Evolutionary conservation across 2,888 invertebrate genomes (phyloP).

Genomic region (Anaspis maculata): DNA sequence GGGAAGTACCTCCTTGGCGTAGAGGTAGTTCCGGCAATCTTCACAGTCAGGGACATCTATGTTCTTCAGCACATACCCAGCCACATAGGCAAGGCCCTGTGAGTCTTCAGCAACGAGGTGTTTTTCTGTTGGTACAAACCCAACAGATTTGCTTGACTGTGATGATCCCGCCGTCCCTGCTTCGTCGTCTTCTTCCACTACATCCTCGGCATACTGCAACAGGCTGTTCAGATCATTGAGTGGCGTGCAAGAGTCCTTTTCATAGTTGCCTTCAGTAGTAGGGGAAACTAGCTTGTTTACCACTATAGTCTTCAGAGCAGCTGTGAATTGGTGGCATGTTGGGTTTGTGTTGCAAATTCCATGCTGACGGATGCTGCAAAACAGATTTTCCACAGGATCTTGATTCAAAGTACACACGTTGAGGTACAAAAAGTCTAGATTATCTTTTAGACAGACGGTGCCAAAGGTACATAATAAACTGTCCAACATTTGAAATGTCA

Average conservation of each 20-base stretch:
- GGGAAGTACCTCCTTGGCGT: too few species aligned
- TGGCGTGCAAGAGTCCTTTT: conserved; percentile 9
- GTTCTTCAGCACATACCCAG: not conserved
- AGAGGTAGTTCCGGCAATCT: too few species aligned
- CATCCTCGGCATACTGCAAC: too few species aligned
- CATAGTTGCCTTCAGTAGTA: conserved; percentile 6
- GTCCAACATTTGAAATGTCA: conserved; percentile 2
- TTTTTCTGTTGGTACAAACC: too few species aligned
- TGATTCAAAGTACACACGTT: conserved; percentile 9
- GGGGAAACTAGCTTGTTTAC: conserved; percentile 9
- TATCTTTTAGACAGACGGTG: conserved; percentile 10
- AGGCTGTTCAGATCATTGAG: conserved; percentile 2
- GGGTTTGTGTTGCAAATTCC: conserved; percentile 8
- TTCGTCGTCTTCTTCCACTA: too few species aligned
- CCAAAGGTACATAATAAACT: not conserved
- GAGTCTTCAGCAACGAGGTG: too few species aligned
- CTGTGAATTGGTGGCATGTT: conserved; percentile 9
- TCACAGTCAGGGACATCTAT: not conserved
- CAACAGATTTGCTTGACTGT: too few species aligned
- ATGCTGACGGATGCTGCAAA: conserved; percentile 11
- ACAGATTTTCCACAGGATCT: conserved; percentile 14
- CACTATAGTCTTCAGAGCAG: conserved; percentile 11
- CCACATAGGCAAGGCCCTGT: not conserved
- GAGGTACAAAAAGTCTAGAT: conserved; percentile 3
- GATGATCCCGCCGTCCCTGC: too few species aligned